Base-by-base conservation (phyloP, 1,140 invertebrate genomes). In the Elysia chlorotica region DNA sequence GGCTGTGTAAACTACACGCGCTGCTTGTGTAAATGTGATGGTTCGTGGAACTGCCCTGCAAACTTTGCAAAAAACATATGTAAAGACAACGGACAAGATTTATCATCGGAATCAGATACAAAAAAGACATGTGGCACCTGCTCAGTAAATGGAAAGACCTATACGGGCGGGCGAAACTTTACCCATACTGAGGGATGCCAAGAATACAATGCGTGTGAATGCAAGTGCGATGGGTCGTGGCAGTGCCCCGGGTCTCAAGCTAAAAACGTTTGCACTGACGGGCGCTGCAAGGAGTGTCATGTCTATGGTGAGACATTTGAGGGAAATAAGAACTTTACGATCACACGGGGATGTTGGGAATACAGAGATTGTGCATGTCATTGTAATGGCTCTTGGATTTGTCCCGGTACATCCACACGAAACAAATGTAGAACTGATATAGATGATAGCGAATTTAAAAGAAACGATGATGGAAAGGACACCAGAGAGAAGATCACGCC, bases 141-240 rank as follows among this genome's bases (percentile, higher is more conserved):
- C 54, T 38, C 62, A 25, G 74, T 81, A 4, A 74, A 79, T 38
- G 76, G 75, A 21, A 23, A 68, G n/a, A 74, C 76, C 1, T 82
- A 74, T 62, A 48, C 61, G 17, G 78, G 78, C 6, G 77, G 81
- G 38, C 74, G 74, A 0, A 54, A 75, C 23, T 82, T 82, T 70
- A 73, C 71, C n/a, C 72, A 76, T 23, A 59, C 21, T 19, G 75
- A 78, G 25, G 75, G 71, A 19, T 79, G 76, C 48, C 56, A 62
- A 2, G 70, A 78, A 19, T 76, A 75, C 69, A 41, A 14, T 30
- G 37, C 65, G 17, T 82, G 81, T 25, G 65, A 73, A n/a, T 82
- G 81, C 54, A 73, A 65, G 67, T 81, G 81, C 62, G 77, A 82
- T 63, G 81, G 81, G 6, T 76, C 77, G 4, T 77, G 78, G 69